Evolutionary conservation across 2,888 invertebrate species (phyloP).

Genomic region (Pseudococcus viburni): DNA sequence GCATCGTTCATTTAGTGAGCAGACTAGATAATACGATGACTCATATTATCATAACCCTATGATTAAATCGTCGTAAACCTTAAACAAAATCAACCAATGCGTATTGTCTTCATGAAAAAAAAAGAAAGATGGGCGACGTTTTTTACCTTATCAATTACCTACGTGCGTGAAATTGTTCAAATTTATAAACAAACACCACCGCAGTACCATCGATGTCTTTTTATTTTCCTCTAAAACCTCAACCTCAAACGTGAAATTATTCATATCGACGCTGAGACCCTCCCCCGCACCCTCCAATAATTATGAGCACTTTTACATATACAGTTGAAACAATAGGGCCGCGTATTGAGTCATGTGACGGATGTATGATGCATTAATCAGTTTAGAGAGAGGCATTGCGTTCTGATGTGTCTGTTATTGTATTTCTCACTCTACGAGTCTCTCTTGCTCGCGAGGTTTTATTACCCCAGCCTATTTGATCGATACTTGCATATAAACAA

Average conservation of each 20-base stretch:
- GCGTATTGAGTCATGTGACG: conserved; percentile 31
- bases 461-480: conserved; percentile 12
- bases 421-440: background rate
- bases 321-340: conserved; percentile 1
- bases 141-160: conserved; percentile 1
- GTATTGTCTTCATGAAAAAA: background rate
- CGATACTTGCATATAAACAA: conserved; percentile 35
- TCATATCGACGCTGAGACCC: background rate
- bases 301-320: background rate
- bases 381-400: background rate
- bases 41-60: conserved; percentile 16
- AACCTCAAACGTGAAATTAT: conserved; percentile 11
- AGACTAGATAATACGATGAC: background rate
- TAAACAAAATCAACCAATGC: background rate
- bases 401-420: background rate
- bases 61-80: background rate
- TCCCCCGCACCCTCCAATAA: background rate
- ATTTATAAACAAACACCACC: conserved; percentile 30
- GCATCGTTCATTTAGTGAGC: background rate
- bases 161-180: conserved; percentile 5
- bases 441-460: background rate
- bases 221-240: background rate
- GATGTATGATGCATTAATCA: conserved; percentile 35
- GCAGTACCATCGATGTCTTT: background rate
- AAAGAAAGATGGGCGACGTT: background rate